Base-by-base conservation (phyloP, 2,888 invertebrate species). In the Torymus aiolomorphi region DNA sequence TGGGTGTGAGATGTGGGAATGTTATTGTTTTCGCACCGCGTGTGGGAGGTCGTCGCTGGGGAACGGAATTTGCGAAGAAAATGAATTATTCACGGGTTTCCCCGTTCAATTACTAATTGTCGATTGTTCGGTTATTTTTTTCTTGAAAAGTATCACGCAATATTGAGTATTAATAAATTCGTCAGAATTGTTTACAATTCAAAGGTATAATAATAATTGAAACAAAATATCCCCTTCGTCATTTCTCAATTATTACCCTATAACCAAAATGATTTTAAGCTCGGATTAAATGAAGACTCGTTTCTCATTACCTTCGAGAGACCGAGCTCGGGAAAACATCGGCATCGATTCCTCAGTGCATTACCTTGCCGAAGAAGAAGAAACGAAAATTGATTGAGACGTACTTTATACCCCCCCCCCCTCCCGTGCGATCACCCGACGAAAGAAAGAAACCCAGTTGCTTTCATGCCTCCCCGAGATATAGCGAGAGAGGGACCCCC, bases 311-410 rank as follows among this genome's bases (percentile, higher is more conserved):
- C 52, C 11, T 52, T 11, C 24, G 8, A 51, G 16, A 59, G 59
- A 16, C n/a, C 12, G 11, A 42, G 42, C 42, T 54, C 31, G 4
- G 2, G n/a, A 24, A 54, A 20, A 70, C 11, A 42, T 42, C 8
- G 42, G 42, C 42, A 42, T 42, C 42, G 42, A 42, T 42, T 42
- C 42, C 8, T 42, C 42, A 10, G 8, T 42, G 42, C 42, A 42
- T 42, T 42, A 42, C 42, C 42, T 42, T 8, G 42, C 42, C 16
- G 49, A 49, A 31, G 59, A 16, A 10, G 14, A 61, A 67, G 62
- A 62, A 76, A 76, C 62, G 76, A 76, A 76, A 76, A 76, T 76
- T 76, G 76, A 70, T 76, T 61, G 56, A 63, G 18, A 49, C 76
- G 61, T 52, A 18, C 11, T 13, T n/a, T n/a, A n/a, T 42, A 14